A percentile compares a stretch with the other conserved stretches of the same genome.
phyloP scores from a whole-genome alignment of 2,888 invertebrate species.

The Campaea margaritaria region DNA sequence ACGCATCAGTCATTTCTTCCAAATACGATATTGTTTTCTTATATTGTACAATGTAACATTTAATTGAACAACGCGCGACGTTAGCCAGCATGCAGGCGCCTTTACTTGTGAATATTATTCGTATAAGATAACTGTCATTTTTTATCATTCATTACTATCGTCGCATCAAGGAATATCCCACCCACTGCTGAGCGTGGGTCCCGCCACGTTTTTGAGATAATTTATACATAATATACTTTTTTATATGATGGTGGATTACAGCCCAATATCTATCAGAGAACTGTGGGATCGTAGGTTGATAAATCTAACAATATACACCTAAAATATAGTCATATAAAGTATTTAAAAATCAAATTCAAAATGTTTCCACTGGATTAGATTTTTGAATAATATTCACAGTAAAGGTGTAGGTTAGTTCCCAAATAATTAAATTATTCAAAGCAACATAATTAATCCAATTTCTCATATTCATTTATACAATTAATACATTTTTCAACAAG shows the following conservation, averaged over 20 bases:
- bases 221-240: too few species aligned
- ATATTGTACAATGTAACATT: conserved; percentile 45
- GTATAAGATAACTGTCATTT: too few species aligned
- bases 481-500: conserved; percentile 13
- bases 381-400: conserved; percentile 22
- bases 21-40: conserved; percentile 60
- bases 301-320: too few species aligned
- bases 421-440: conserved; percentile 21
- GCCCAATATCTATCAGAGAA: too few species aligned
- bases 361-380: neutral
- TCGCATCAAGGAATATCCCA: too few species aligned
- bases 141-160: too few species aligned
- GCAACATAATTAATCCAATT: conserved; percentile 21
- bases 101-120: conserved; percentile 27
- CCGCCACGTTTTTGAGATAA: too few species aligned
- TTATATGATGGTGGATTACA: too few species aligned
- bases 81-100: conserved; percentile 47
- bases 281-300: too few species aligned
- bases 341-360: neutral
- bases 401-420: conserved; percentile 19
- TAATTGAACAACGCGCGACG: conserved; percentile 43
- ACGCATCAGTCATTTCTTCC: conserved; percentile 84
- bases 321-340: neutral
- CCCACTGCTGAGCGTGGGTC: too few species aligned
- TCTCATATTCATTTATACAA: conserved; percentile 4